These are phyloP conservation scores for Oreonectes daqikongensis DNA, from an alignment of 2,797 vertebrate genomes.

Conservation along the genomic window DNA sequence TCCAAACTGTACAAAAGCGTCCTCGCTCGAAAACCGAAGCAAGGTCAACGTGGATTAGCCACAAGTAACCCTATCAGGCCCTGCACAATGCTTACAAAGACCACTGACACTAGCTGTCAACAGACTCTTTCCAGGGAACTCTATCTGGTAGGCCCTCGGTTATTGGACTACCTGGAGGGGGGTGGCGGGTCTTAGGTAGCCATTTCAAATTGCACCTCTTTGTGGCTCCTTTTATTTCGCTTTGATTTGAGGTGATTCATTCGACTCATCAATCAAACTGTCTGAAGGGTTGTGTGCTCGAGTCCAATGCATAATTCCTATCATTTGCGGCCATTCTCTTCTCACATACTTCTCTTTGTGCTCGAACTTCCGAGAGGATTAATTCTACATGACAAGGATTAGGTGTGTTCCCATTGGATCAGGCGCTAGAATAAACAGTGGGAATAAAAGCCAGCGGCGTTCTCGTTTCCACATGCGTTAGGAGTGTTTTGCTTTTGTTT, in stretches of 20 bases:
- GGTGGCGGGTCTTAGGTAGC: slow-evolving; percentile 59
- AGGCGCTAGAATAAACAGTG: slow-evolving; percentile 20
- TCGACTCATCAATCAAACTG: slow-evolving; percentile 78
- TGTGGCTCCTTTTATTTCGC: slow-evolving; percentile 76
- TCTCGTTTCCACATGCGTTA: background rate
- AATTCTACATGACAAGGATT: slow-evolving; percentile 58
- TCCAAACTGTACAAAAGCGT: slow-evolving; percentile 83
- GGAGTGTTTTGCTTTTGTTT: slow-evolving; percentile 21
- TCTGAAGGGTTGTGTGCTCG: slow-evolving; percentile 70
- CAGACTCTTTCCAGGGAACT: slow-evolving; percentile 81
- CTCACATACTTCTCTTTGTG: slow-evolving; percentile 70
- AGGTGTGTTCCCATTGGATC: slow-evolving; percentile 56
- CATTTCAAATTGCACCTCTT: slow-evolving; percentile 78
- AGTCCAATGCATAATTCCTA: slow-evolving; percentile 74
- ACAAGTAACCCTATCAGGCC: slow-evolving; percentile 84
- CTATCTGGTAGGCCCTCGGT: slow-evolving; percentile 77
- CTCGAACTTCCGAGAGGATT: slow-evolving; percentile 66
- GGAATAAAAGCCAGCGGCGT: slow-evolving; percentile 3
- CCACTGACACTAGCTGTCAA: slow-evolving; percentile 84
- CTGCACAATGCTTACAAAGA: slow-evolving; percentile 83
- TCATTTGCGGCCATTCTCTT: slow-evolving; percentile 75
- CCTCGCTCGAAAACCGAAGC: slow-evolving; percentile 77
- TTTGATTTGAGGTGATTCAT: slow-evolving; percentile 80
- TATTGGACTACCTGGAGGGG: slow-evolving; percentile 75
- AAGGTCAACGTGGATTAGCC: slow-evolving; percentile 84